phyloP scores from a whole-genome alignment of 2,888 invertebrate genomes.

The Pristionchus arcanus region DNA sequence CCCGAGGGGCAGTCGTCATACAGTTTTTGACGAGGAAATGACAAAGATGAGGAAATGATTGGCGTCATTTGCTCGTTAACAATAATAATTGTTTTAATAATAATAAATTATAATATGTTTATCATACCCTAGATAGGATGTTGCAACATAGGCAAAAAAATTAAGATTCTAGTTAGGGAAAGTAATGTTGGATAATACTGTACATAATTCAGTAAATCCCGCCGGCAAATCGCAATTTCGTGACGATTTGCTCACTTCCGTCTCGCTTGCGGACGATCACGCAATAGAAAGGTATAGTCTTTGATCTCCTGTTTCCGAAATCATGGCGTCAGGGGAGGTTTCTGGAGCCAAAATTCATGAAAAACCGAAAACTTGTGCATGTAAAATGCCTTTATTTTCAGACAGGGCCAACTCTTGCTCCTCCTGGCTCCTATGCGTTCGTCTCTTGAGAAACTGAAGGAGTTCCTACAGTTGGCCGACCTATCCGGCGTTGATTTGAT shows the following conservation, averaged over 20 bases:
- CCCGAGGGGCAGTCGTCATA: not conserved
- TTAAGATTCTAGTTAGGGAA: not conserved
- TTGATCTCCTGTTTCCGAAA: constrained; percentile 1
- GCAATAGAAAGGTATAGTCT: not conserved
- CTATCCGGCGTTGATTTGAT: constrained; percentile 15
- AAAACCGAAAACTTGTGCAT: not conserved
- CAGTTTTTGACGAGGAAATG: not conserved
- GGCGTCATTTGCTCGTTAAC: too few relatives aligned
- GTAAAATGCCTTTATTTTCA: not conserved
- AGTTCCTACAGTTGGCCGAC: constrained; percentile 22
- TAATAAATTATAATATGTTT: too few relatives aligned
- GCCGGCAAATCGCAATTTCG: not conserved
- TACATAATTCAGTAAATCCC: constrained; percentile 17
- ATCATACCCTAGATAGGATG: too few relatives aligned
- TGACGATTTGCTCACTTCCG: not conserved
- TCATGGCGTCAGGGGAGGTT: not conserved
- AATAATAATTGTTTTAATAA: too few relatives aligned
- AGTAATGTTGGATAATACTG: not conserved
- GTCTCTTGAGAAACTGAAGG: not conserved
- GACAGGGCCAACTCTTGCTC: constrained; percentile 8
- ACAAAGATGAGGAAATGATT: not conserved
- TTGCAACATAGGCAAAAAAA: not conserved
- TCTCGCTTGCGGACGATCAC: not conserved
- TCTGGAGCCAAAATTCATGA: too few relatives aligned
- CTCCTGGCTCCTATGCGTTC: constrained; percentile 15